Base-by-base conservation (phyloP, 2,797 vertebrate genomes). In the Pygocentrus nattereri region DNA sequence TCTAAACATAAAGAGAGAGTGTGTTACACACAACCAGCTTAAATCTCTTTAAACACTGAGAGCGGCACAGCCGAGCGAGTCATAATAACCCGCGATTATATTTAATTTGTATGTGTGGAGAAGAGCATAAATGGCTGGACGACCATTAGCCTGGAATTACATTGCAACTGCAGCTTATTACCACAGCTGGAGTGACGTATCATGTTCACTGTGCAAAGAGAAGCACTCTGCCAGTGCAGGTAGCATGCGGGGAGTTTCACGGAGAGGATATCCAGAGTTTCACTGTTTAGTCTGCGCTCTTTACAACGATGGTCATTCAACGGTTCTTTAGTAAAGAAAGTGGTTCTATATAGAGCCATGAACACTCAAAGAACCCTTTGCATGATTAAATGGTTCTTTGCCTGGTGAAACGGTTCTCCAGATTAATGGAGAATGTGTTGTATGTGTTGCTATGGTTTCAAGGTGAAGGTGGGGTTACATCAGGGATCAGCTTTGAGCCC, bases 151-250 rank as follows among this genome's bases (percentile, higher is more conserved):
- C 30, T 19, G 50, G 84, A 90, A 90, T 88, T 86, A 85, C 85
- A 88, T 89, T 82, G 87, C 68, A 84, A 82, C 54, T 87, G 91
- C 89, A 86, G 88, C 84, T 85, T 86, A 41, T 16, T 79, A 78
- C 59, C 81, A 52, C 72, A 65, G 70, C 41, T 61, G 84, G 82
- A 82, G 84, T 74, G 82, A 73, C 85, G 85, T 87, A 87, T 89
- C 19, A 19, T 69, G 78, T 88, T 84, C 54, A 82, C 83, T 54
- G 49, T 50, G 23, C 68, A 18, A 50, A 67, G 49, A 52, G 87
- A 83, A 85, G 82, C 61, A 5, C 70, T 5, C 50, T 54, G 50
- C 50, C 21, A 8, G 23, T 19, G 27, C 49, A 31, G 50, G 50
- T 73, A 56, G 11, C 21, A 8, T 38, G 21, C 65, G 10, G 21